These are phyloP conservation scores for Nemotelus nigrinus DNA, from an alignment of 2,888 invertebrate genomes.

Conservation along the genomic window DNA sequence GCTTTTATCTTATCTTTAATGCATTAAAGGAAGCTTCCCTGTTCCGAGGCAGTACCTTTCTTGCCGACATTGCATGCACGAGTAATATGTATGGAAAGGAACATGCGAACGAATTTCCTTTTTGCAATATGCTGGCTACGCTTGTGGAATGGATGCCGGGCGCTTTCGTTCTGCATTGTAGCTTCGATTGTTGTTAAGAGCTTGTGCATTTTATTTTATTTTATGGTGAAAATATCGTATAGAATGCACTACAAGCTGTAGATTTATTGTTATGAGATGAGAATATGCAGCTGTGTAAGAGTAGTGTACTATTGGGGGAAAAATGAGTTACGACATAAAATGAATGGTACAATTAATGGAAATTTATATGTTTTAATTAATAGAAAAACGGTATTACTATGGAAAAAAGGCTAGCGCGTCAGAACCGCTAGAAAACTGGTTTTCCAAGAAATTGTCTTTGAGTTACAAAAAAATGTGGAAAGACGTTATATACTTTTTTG, in stretches of 20 bases:
- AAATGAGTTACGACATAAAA: too few species aligned
- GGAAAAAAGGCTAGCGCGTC: too few species aligned
- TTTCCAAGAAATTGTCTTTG: too few species aligned
- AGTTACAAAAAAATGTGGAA: too few species aligned
- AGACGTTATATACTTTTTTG: too few species aligned
- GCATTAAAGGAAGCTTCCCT: constrained; percentile 38
- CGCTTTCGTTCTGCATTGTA: constrained; percentile 5
- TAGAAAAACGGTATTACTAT: too few species aligned
- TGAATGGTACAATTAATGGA: too few species aligned
- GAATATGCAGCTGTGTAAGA: constrained; percentile 28
- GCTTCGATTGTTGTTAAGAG: constrained; percentile 17
- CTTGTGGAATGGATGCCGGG: background rate
- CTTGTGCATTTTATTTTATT: constrained; percentile 35
- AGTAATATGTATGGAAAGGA: constrained; percentile 12
- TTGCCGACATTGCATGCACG: constrained; percentile 15
- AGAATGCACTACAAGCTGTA: constrained; percentile 21
- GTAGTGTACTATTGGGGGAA: too few species aligned
- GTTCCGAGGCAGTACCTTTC: background rate
- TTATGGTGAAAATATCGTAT: constrained; percentile 31
- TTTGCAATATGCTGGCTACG: constrained; percentile 25
- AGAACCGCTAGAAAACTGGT: too few species aligned
- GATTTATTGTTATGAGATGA: constrained; percentile 25
- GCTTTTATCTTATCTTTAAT: constrained; percentile 35
- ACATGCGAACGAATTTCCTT: constrained; percentile 11
- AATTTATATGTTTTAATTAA: too few species aligned